These are phyloP conservation scores for Gymnothorax reevesii DNA, from an alignment of 2,797 vertebrate species.

Conservation along the genomic window DNA sequence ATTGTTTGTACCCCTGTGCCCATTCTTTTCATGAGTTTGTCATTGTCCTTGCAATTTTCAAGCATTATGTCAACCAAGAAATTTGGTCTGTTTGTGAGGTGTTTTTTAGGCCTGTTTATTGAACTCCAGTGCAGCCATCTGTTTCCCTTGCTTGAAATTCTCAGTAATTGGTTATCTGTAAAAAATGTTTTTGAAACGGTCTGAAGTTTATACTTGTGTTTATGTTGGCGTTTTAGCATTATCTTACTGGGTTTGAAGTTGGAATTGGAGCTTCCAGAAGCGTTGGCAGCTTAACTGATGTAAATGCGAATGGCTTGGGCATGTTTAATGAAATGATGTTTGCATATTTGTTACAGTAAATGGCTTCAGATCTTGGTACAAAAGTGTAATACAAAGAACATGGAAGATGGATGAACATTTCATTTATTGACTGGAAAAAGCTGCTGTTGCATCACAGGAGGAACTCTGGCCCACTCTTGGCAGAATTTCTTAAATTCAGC, in stretches of 20 bases:
- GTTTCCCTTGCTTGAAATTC: neutral
- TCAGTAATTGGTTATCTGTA: neutral
- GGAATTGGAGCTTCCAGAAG: neutral
- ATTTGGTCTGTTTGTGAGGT: neutral
- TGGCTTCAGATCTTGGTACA: too few relatives aligned
- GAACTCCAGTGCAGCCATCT: neutral
- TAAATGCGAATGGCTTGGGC: neutral
- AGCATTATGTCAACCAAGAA: neutral
- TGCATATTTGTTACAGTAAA: too few relatives aligned
- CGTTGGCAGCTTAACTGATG: neutral
- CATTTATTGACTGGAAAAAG: too few relatives aligned
- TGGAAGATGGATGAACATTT: too few relatives aligned
- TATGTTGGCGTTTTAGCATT: neutral
- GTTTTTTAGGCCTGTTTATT: neutral
- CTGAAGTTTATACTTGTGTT: neutral
- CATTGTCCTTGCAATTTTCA: neutral
- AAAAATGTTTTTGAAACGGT: neutral
- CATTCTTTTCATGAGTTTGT: neutral
- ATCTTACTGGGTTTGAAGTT: neutral
- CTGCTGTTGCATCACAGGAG: too few relatives aligned
- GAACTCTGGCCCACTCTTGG: too few relatives aligned
- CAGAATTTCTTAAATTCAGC: too few relatives aligned
- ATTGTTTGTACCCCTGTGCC: neutral
- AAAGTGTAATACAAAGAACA: too few relatives aligned
- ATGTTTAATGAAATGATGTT: neutral